Base-by-base conservation (phyloP, 2,888 invertebrate species). In the Argyra leucocephala region DNA sequence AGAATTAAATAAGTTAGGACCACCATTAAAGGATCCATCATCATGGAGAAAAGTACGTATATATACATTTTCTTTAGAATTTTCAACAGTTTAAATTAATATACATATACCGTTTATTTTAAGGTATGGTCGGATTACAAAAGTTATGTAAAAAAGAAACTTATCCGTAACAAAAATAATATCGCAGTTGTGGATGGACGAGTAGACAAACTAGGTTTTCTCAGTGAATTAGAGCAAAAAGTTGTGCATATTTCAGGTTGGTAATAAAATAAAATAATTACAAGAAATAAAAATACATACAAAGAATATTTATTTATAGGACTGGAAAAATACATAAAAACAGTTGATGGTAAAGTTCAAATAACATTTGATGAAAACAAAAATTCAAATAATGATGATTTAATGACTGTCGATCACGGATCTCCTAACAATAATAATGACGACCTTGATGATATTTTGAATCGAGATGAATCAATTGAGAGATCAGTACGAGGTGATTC, bases 91-190 rank as follows among this genome's bases (percentile, higher is more conserved):
- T 31, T 31, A 31, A 31, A 31, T 4, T 10, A 31, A 31, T n/a
- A n/a, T n/a, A n/a, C n/a, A n/a, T n/a, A n/a, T n/a, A 31, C 26
- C 9, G 4, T 26, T 26, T 31, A 6, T 10, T 31, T 31, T 22
- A 22, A 64, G 66, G 66, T 64, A 18, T 65, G 57, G 65, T 62
- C 63, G 57, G 64, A 66, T 63, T 64, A 64, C 62, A 66, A 66
- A 23, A 62, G 62, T 59, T 64, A 58, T 36, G 64, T 66, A 22
- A 66, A 66, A 31, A 62, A 64, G 36, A 64, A 66, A 37, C 48
- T 66, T n/a, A 26, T 57, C 22, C 22, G 18, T 21, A 66, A 66
- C 22, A 66, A 62, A 60, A 58, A 63, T 62, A 63, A 66, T 60
- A 59, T 57, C 26, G 61, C 61, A 63, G 65, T 63, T 62, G 64